Base-by-base conservation (phyloP, 2,888 invertebrate species). In the Xestia c-nigrum region DNA sequence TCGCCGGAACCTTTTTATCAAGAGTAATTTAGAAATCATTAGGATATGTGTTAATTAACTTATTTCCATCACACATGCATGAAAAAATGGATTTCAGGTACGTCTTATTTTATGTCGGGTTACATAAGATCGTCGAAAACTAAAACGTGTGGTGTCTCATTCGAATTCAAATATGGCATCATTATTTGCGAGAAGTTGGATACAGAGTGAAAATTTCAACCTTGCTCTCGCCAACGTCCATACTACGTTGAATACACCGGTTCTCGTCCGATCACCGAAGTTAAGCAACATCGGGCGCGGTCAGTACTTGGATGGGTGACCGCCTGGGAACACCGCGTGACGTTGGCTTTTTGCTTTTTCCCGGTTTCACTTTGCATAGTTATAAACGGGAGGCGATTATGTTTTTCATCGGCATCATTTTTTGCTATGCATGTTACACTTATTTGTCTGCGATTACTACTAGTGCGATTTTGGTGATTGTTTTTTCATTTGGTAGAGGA, bases 251-350 rank as follows among this genome's bases (percentile, higher is more conserved):
- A 94, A 94, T 85, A 93, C 94, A 94, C 94, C 93, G 94, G 94
- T 94, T 95, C 94, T 95, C 94, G 94, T 95, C 95, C 93, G 94
- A 95, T 94, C 95, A 95, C 94, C 94, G 95, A 95, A 95, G 94
- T 94, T 94, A 95, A 94, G 94, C 94, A 94, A 93, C 94, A 91
- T 94, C 93, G 94, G 95, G 94, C 94, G 94, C 90, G 93, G 93
- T 95, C 93, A 95, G 94, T 95, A 95, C 95, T 94, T 95, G 94
- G 94, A 94, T 94, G 95, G 94, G 94, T 95, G 95, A 95, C 94
- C 94, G 94, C 94, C 93, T 94, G 94, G 93, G 93, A 94, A 94
- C 93, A 94, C 93, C 92, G 88, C 93, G 93, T 93, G 93, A 90
- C 89, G 92, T 94, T 93, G 91, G 46, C 19, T 65, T 55, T 75